Percentiles rank a stretch among this genome's conserved stretches.
Conservation (phyloP, 2,888 invertebrate genomes). For the Myopa testacea region DNA sequence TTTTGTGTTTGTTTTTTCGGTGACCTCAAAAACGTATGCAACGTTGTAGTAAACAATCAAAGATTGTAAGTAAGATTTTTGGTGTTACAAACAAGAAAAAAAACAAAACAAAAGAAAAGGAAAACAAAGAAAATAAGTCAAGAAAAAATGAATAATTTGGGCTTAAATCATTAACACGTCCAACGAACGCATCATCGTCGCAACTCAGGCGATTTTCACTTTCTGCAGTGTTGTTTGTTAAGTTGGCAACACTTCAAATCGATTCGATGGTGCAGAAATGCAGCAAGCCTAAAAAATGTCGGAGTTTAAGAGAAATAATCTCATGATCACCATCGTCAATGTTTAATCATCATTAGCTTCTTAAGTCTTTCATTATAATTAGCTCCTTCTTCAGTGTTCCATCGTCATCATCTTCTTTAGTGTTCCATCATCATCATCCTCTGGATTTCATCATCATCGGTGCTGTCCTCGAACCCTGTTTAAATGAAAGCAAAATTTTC, state of each 20-base stretch:
- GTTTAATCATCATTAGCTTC: background rate
- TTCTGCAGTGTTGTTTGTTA: background rate
- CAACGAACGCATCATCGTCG: background rate
- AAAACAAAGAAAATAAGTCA: background rate
- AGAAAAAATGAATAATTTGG: background rate
- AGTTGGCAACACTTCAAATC: constrained; percentile 19
- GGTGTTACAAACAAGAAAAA: background rate
- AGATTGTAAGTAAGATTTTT: background rate
- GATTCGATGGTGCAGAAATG: background rate
- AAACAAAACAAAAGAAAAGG: background rate
- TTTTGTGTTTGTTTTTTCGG: background rate
- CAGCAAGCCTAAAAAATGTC: background rate
- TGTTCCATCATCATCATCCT: background rate
- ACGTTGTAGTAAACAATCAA: background rate
- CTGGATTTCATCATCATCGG: background rate
- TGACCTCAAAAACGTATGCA: constrained; percentile 28
- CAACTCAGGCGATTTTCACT: constrained; percentile 15
- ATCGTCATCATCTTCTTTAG: background rate
- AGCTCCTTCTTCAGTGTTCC: background rate
- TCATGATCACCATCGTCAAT: background rate
- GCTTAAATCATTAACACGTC: background rate
- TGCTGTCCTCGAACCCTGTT: constrained; percentile 9
- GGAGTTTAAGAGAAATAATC: background rate
- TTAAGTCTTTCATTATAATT: background rate
- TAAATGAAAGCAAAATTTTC: constrained; percentile 24